Percentiles rank a stretch among this genome's conserved stretches.
Evolutionary conservation across 2,888 invertebrate genomes (phyloP).

Genomic region (Harpagoxenus sublaevis): DNA sequence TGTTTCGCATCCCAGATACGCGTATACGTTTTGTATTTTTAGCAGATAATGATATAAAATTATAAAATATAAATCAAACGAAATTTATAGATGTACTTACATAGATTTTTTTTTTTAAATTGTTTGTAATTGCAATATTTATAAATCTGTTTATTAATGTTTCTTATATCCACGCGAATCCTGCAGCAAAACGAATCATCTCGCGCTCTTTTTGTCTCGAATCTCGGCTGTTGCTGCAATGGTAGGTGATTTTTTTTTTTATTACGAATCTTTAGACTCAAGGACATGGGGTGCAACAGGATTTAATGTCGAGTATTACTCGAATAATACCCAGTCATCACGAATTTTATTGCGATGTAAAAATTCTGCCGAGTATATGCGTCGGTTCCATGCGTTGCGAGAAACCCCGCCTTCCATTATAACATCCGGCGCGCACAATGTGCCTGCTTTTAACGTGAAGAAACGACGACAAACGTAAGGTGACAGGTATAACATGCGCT

Average conservation of each 20-base stretch:
- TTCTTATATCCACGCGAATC: background rate
- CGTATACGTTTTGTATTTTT: background rate
- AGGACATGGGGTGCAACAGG: background rate
- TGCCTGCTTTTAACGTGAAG: conserved; percentile 49
- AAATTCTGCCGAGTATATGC: conserved; percentile 10
- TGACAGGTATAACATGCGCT: conserved; percentile 51
- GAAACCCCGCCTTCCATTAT: conserved; percentile 33
- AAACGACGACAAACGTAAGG: conserved; percentile 47
- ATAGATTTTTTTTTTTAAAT: background rate
- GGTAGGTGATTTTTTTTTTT: background rate
- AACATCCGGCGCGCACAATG: conserved; percentile 36
- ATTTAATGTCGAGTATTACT: conserved; percentile 19
- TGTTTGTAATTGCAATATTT: background rate
- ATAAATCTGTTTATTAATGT: background rate
- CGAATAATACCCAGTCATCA: background rate
- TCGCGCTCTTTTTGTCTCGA: background rate
- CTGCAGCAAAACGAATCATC: background rate
- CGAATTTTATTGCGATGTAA: conserved; percentile 22
- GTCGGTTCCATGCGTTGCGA: background rate
- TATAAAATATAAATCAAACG: background rate
- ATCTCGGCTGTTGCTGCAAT: background rate
- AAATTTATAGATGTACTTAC: background rate
- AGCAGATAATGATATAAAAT: background rate
- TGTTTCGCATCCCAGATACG: background rate
- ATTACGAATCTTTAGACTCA: background rate